Percentiles rank a stretch among this genome's conserved stretches.
Evolutionary conservation across 2,797 vertebrate species (phyloP).

Genomic region (Acanthurus tractus): DNA sequence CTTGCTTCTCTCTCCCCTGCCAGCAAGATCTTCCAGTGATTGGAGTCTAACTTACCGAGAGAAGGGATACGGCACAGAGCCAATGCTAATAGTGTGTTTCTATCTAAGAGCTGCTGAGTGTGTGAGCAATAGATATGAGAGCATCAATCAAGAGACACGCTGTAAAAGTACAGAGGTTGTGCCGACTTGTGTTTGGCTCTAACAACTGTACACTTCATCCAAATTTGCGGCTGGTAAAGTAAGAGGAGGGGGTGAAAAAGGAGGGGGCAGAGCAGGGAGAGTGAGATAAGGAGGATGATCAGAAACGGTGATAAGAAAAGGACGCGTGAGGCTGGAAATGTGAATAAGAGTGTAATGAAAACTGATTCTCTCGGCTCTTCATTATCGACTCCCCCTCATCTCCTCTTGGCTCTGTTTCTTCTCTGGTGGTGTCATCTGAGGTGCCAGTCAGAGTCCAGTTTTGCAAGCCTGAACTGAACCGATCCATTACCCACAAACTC

Average conservation of each 20-base stretch:
- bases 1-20: conserved; percentile 55
- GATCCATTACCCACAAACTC: not conserved
- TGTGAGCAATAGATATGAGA: conserved; percentile 61
- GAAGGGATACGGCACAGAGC: conserved; percentile 48
- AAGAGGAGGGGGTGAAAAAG: not conserved
- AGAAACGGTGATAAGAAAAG: conserved; percentile 47
- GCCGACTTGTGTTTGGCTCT: conserved; percentile 47
- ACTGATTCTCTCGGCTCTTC: conserved; percentile 20
- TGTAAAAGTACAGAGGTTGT: conserved; percentile 42
- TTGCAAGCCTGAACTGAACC: not conserved
- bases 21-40: conserved; percentile 63
- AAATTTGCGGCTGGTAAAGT: conserved; percentile 26
- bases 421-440: conserved; percentile 9
- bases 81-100: conserved; percentile 65
- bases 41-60: conserved; percentile 61
- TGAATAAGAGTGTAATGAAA: conserved; percentile 47
- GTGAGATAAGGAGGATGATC: conserved; percentile 56
- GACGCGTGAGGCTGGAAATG: conserved; percentile 35
- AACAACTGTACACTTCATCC: conserved; percentile 51
- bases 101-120: conserved; percentile 54
- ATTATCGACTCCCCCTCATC: not conserved
- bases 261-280: conserved; percentile 29
- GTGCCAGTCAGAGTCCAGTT: conserved; percentile 5
- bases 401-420: not conserved
- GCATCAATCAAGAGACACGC: conserved; percentile 61